A percentile compares a stretch with the other conserved stretches of the same genome.
phyloP scores from a whole-genome alignment of 2,888 invertebrate genomes.

The Trissoscelio sp. region DNA sequence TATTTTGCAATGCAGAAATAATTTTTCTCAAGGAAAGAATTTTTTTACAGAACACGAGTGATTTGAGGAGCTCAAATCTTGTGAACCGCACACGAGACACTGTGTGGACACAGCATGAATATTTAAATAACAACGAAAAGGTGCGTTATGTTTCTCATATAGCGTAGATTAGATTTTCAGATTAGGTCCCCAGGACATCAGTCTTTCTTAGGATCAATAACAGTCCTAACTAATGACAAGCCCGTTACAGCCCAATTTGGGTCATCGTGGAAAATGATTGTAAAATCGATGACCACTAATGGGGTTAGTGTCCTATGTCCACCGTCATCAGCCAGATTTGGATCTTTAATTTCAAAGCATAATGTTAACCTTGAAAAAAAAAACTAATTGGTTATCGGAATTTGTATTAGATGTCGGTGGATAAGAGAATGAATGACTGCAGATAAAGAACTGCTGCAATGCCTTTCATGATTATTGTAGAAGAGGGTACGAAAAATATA shows the following conservation, averaged over 20 bases:
- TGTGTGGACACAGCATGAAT: slow-evolving; percentile 35
- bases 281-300: slow-evolving; percentile 52
- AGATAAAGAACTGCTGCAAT: not conserved
- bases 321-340: slow-evolving; percentile 37
- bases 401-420: not conserved
- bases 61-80: slow-evolving; percentile 14
- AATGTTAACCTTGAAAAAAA: slow-evolving; percentile 39
- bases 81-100: slow-evolving; percentile 15
- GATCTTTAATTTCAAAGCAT: slow-evolving; percentile 36
- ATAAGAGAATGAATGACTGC: not conserved
- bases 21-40: too few relatives aligned
- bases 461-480: not conserved
- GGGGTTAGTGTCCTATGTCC: slow-evolving; percentile 43
- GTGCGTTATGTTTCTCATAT: slow-evolving; percentile 33
- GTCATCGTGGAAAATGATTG: slow-evolving; percentile 55
- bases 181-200: slow-evolving; percentile 46
- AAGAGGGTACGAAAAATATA: too few relatives aligned
- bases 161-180: slow-evolving; percentile 41
- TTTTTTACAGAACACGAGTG: not conserved
- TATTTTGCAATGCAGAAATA: too few relatives aligned
- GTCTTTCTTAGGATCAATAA: slow-evolving; percentile 56
- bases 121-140: slow-evolving; percentile 42
- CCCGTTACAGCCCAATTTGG: slow-evolving; percentile 41
- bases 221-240: slow-evolving; percentile 50
- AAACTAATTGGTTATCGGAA: slow-evolving; percentile 28